phyloP scores from a whole-genome alignment of 2,888 invertebrate genomes.

The Cremastinae sp. region DNA sequence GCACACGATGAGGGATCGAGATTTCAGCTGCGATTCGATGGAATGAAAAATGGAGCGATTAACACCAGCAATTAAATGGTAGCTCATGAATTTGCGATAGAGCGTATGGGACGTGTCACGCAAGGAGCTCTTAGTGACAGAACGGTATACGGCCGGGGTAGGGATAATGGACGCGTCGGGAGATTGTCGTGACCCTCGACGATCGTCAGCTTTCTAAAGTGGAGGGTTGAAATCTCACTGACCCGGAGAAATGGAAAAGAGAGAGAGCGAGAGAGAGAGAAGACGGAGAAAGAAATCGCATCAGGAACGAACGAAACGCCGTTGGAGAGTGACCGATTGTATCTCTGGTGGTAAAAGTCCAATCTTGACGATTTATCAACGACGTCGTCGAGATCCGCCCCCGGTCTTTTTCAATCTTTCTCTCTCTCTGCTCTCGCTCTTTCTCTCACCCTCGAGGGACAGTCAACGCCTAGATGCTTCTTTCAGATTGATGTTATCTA shows the following conservation, averaged over 20 bases:
- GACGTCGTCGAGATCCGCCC: constrained; percentile 66
- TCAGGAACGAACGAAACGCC: constrained; percentile 37
- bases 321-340: constrained; percentile 69
- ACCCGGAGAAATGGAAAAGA: background rate
- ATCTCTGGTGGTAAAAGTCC: constrained; percentile 71
- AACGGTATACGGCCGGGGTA: constrained; percentile 54
- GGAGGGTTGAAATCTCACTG: constrained; percentile 15
- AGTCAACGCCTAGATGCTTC: constrained; percentile 65
- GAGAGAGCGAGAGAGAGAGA: background rate
- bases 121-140: background rate
- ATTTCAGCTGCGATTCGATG: background rate
- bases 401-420: constrained; percentile 52
- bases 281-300: background rate
- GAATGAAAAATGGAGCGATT: background rate
- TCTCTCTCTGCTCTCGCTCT: constrained; percentile 9
- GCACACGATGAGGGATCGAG: background rate
- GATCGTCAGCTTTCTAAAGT: constrained; percentile 20
- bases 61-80: constrained; percentile 9
- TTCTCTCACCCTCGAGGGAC: constrained; percentile 32
- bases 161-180: constrained; percentile 60
- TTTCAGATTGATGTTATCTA: constrained; percentile 75
- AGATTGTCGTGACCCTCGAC: background rate
- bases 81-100: background rate
- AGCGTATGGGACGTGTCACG: background rate
- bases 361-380: constrained; percentile 78